Percentiles rank a stretch among this genome's conserved stretches.
phyloP scores from a whole-genome alignment of 2,113 vertebrate genomes.

The Neofelis nebulosa region DNA sequence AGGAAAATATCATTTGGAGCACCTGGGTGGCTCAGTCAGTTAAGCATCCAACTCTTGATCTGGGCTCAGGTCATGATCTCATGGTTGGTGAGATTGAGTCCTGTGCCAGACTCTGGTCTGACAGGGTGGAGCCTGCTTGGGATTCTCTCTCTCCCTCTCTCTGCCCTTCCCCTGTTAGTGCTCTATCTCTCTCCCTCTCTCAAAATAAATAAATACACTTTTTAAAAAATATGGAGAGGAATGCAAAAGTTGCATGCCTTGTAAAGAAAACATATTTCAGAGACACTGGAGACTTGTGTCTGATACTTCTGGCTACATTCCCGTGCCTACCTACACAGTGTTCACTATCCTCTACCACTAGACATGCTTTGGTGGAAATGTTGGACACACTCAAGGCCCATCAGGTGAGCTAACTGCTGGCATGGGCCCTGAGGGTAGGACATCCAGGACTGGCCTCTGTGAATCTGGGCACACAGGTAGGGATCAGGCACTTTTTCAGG shows the following conservation, averaged over 20 bases:
- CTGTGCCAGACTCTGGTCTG: too few relatives aligned
- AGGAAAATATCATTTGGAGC: too few relatives aligned
- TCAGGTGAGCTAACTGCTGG: neutral
- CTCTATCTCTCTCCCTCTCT: too few relatives aligned
- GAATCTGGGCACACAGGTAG: neutral
- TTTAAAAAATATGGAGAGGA: neutral
- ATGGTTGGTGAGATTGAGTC: too few relatives aligned
- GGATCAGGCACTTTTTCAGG: neutral
- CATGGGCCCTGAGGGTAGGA: neutral
- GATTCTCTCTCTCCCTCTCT: too few relatives aligned
- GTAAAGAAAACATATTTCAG: conserved; percentile 39
- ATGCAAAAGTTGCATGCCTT: neutral
- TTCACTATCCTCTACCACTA: neutral
- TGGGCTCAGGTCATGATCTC: too few relatives aligned
- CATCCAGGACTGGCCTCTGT: neutral
- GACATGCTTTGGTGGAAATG: neutral
- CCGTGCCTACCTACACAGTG: neutral
- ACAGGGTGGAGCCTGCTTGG: too few relatives aligned
- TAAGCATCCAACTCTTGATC: too few relatives aligned
- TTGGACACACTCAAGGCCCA: neutral
- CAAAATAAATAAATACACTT: too few relatives aligned
- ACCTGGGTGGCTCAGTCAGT: too few relatives aligned
- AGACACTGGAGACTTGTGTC: neutral
- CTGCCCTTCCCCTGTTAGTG: too few relatives aligned
- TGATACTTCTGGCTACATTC: neutral